phyloP scores from a whole-genome alignment of 2,797 vertebrate genomes.

The Lophius americanus region DNA sequence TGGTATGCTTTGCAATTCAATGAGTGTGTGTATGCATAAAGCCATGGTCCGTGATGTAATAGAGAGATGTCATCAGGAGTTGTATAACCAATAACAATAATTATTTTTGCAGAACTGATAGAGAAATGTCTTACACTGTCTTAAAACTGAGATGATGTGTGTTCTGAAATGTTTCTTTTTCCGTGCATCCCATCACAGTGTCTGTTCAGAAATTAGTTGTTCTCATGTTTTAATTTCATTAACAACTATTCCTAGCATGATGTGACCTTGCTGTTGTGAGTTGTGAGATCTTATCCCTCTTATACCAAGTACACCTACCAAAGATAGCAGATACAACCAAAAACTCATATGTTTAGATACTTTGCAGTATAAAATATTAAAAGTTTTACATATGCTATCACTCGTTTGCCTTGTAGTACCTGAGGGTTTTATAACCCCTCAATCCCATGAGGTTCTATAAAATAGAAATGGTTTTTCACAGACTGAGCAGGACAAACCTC shows the following conservation, averaged over 20 bases:
- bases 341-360: too few species aligned
- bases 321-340: too few species aligned
- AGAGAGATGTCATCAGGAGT: slow-evolving; percentile 22
- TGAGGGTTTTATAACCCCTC: too few species aligned
- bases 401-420: too few species aligned
- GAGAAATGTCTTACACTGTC: slow-evolving; percentile 1
- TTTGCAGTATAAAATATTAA: too few species aligned
- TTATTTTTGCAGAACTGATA: slow-evolving; percentile 24
- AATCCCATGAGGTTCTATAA: too few species aligned
- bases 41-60: slow-evolving; percentile 65
- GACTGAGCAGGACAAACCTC: too few species aligned
- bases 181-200: neutral
- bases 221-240: too few species aligned
- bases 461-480: too few species aligned
- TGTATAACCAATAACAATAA: slow-evolving; percentile 43
- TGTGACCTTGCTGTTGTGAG: neutral
- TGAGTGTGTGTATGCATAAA: slow-evolving; percentile 64
- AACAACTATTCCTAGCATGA: neutral
- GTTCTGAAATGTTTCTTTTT: neutral
- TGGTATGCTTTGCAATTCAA: slow-evolving; percentile 66
- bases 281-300: neutral
- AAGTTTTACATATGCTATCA: too few species aligned
- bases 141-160: neutral
- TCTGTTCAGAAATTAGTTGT: neutral
- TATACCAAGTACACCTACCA: too few species aligned